phyloP scores from a whole-genome alignment of 2,113 vertebrate species.

The Cyrtonyx montezumae region DNA sequence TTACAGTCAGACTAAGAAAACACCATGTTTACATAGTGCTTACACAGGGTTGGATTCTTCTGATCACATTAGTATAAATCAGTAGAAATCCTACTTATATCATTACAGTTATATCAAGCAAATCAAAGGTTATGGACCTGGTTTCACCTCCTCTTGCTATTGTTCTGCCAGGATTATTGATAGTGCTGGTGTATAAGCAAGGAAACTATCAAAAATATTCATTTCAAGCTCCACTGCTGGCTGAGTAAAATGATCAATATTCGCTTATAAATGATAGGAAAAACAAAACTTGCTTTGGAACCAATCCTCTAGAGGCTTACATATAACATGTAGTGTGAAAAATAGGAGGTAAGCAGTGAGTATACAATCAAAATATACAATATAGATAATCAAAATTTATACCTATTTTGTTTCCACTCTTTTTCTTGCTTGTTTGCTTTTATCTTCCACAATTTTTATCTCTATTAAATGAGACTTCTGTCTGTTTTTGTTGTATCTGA shows the following conservation, averaged over 20 bases:
- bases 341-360: background rate
- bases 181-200: background rate
- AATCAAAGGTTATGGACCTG: background rate
- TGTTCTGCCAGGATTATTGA: conserved; percentile 36
- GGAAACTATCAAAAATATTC: conserved; percentile 57
- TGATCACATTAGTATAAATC: background rate
- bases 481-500: background rate
- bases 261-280: background rate
- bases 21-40: background rate
- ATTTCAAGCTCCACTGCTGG: conserved; percentile 66
- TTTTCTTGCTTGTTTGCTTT: background rate
- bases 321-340: background rate
- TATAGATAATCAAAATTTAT: background rate
- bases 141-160: conserved; percentile 14
- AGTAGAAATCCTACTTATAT: background rate
- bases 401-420: background rate
- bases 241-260: conserved; percentile 66
- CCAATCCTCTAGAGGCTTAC: background rate
- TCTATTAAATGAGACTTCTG: background rate
- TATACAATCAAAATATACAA: background rate
- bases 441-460: background rate
- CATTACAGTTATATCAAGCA: background rate
- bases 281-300: background rate
- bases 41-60: background rate
- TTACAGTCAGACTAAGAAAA: background rate